These are phyloP conservation scores for Agrenia bidenticulata DNA, from an alignment of 2,888 invertebrate species.

Conservation along the genomic window DNA sequence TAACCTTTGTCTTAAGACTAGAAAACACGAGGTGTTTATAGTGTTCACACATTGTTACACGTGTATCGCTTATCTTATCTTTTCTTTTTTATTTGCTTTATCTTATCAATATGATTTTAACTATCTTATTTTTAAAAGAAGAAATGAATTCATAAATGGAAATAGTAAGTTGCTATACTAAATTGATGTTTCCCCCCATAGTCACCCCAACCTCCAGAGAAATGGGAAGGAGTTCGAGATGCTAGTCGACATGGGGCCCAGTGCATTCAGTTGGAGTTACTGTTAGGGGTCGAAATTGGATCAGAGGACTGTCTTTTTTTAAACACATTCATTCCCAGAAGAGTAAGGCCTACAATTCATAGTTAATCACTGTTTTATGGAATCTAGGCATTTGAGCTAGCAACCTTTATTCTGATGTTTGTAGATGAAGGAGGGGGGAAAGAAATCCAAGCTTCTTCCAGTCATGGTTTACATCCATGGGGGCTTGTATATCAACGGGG, in stretches of 20 bases:
- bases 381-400: neutral
- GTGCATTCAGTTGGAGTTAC: slow-evolving; percentile 43
- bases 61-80: too few species aligned
- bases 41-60: too few species aligned
- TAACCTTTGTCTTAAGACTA: too few species aligned
- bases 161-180: too few species aligned
- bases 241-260: slow-evolving; percentile 41
- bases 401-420: too few species aligned
- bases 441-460: slow-evolving; percentile 31
- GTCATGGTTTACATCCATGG: slow-evolving; percentile 46
- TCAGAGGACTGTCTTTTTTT: slow-evolving; percentile 46
- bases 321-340: slow-evolving; percentile 39
- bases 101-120: too few species aligned
- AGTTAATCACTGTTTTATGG: neutral
- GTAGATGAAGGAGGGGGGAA: too few species aligned
- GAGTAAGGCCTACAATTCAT: too few species aligned
- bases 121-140: too few species aligned
- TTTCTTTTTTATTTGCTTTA: too few species aligned
- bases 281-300: slow-evolving; percentile 34
- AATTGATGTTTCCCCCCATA: slow-evolving; percentile 10
- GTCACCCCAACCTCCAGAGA: slow-evolving; percentile 29
- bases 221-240: slow-evolving; percentile 44
- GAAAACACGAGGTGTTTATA: too few species aligned
- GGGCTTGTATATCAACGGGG: slow-evolving; percentile 42
- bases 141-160: too few species aligned